A percentile compares a stretch with the other conserved stretches of the same genome.
Evolutionary conservation across 2,113 vertebrate species (phyloP).

Genomic region (Lamprotornis superbus): DNA sequence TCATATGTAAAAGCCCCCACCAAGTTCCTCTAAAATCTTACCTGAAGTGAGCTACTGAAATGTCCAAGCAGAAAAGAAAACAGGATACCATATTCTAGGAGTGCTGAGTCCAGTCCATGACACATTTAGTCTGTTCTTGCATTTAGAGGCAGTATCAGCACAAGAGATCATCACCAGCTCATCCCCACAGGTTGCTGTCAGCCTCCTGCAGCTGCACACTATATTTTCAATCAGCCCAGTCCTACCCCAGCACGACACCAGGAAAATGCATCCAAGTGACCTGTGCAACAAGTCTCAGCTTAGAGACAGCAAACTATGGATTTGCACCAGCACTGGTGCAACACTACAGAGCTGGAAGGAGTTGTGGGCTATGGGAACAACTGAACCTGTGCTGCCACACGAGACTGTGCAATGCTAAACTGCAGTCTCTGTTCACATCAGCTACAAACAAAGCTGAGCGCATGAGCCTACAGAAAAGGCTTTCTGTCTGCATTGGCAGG

Average conservation of each 20-base stretch:
- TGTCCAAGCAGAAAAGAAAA: neutral
- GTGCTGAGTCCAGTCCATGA: neutral
- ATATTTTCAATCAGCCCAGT: fast-evolving
- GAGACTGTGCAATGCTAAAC: fast-evolving
- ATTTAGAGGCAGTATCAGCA: neutral
- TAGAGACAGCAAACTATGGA: fast-evolving
- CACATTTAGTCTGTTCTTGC: neutral
- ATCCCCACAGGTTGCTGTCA: fast-evolving
- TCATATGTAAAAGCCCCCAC: fast-evolving
- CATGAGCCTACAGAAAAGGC: fast-evolving
- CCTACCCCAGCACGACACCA: fast-evolving
- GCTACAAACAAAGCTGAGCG: fast-evolving
- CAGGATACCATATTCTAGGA: neutral
- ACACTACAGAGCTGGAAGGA: neutral
- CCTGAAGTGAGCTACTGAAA: neutral
- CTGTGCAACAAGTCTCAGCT: neutral
- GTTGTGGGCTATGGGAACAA: fast-evolving
- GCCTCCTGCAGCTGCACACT: neutral
- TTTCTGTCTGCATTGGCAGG: no score
- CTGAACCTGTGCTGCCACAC: fast-evolving
- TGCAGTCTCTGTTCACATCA: neutral
- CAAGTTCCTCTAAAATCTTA: neutral
- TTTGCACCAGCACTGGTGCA: fast-evolving
- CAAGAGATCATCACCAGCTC: neutral
- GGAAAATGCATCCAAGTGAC: fast-evolving